Percentiles rank a stretch among this genome's conserved stretches.
Conservation (phyloP, 1,140 invertebrate species). For the Marisa cornuarietis region DNA sequence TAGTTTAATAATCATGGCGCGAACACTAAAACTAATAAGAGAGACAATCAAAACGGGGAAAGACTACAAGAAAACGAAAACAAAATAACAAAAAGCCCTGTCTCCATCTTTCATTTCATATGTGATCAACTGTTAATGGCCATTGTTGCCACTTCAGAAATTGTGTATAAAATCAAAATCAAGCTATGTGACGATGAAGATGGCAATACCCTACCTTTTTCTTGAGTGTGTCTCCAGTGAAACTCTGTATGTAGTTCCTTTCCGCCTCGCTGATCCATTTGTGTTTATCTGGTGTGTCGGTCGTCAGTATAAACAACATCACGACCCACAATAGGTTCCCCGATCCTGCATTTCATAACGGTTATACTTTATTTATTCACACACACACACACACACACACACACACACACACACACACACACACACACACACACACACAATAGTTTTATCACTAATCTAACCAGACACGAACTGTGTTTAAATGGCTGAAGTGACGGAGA, state of each 20-base stretch:
- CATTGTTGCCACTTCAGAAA: no score
- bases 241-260: slow-evolving; percentile 41
- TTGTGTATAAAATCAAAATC: no score
- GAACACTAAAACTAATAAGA: no score
- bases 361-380: no score
- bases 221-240: slow-evolving; percentile 26
- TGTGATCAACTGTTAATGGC: no score
- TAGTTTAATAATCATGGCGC: no score
- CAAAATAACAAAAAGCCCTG: no score
- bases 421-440: neutral
- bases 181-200: no score
- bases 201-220: slow-evolving; percentile 17
- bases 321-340: slow-evolving; percentile 38
- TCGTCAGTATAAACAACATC: slow-evolving; percentile 36
- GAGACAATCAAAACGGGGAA: no score
- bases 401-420: neutral
- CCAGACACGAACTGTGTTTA: neutral
- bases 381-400: neutral
- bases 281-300: slow-evolving; percentile 43
- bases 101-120: no score
- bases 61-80: no score
- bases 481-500: neutral
- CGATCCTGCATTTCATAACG: neutral
- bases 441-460: neutral
- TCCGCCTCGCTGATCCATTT: slow-evolving; percentile 38